phyloP scores from a whole-genome alignment of 2,113 vertebrate genomes.

The Zapus hudsonius region DNA sequence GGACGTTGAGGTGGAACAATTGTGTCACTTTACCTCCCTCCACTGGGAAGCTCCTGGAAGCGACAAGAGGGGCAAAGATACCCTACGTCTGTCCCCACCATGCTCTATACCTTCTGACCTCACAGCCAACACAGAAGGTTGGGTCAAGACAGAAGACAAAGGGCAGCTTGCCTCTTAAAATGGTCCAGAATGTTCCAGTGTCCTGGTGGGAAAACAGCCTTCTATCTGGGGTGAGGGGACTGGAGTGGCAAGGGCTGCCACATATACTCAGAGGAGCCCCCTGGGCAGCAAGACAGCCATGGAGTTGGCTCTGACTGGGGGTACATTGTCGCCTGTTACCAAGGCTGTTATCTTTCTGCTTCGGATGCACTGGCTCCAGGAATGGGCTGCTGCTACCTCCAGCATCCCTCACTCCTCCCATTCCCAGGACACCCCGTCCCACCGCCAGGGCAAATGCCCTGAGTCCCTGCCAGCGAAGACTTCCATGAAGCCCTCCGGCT shows the following conservation, averaged over 20 bases:
- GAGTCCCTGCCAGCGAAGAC: background rate
- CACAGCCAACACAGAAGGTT: no score
- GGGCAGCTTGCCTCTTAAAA: no score
- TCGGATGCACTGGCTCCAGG: background rate
- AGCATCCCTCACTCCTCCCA: accelerated
- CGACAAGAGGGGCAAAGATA: background rate
- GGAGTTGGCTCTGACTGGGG: slow-evolving; percentile 51
- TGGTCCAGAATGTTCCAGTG: background rate
- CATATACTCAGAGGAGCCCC: background rate
- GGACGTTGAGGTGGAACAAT: no score
- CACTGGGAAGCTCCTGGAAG: background rate
- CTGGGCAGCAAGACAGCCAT: background rate
- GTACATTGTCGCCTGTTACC: background rate
- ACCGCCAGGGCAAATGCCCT: background rate
- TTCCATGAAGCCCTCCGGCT: background rate
- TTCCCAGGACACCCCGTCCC: background rate
- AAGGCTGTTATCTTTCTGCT: background rate
- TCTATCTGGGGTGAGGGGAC: no score
- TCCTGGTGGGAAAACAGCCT: background rate
- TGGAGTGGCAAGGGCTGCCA: no score
- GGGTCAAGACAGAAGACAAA: background rate
- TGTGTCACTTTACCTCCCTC: no score
- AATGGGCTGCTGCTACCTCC: background rate
- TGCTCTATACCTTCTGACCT: background rate
- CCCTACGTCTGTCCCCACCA: background rate